phyloP scores from a whole-genome alignment of 2,888 invertebrate species.

The Agriopis aurantiaria region DNA sequence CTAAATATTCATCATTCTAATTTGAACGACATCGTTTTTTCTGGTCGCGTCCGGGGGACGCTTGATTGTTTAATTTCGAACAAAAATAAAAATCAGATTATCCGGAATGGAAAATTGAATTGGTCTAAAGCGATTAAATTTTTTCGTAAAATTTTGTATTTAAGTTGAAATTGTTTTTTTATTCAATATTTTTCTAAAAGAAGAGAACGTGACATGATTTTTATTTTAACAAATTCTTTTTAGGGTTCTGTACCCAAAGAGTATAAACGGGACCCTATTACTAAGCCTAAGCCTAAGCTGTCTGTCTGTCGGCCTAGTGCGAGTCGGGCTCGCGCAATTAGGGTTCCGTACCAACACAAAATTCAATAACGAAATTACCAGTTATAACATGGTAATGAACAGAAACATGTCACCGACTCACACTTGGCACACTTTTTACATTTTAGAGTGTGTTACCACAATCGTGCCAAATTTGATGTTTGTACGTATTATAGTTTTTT shows the following conservation, averaged over 20 bases:
- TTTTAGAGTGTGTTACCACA: too few relatives aligned
- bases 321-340: too few relatives aligned
- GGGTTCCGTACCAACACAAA: too few relatives aligned
- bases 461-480: too few relatives aligned
- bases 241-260: background rate
- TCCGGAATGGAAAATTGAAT: constrained; percentile 23
- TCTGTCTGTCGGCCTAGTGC: too few relatives aligned
- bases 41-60: constrained; percentile 17
- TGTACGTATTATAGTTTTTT: too few relatives aligned
- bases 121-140: constrained; percentile 7
- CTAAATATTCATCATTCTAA: constrained; percentile 32
- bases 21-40: constrained; percentile 30
- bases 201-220: constrained; percentile 4
- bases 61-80: constrained; percentile 34
- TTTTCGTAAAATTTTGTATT: constrained; percentile 7
- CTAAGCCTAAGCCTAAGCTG: too few relatives aligned
- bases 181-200: background rate
- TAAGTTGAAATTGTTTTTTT: constrained; percentile 1
- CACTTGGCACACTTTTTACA: too few relatives aligned
- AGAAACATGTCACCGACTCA: too few relatives aligned
- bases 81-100: constrained; percentile 28
- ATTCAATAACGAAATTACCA: too few relatives aligned
- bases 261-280: too few relatives aligned
- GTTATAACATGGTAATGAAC: too few relatives aligned
- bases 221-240: background rate